Evolutionary conservation across 2,888 invertebrate genomes (phyloP), one percentile per base, ranked within the genome.

Genomic region (Volucella inflata): DNA sequence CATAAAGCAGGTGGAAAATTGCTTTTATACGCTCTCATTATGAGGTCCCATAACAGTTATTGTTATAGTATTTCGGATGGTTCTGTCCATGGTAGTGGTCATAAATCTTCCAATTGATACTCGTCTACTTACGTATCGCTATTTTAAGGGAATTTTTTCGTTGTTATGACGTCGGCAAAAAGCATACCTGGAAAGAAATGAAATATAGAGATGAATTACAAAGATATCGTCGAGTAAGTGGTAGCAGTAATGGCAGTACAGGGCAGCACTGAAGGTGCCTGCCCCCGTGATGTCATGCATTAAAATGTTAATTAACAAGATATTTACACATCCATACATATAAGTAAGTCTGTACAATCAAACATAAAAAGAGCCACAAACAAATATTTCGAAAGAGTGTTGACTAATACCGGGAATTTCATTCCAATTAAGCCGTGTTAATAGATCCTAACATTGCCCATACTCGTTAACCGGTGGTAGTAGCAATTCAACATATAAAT

Each of bases 1-100:
- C 82, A 82, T 87, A 82, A 82, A 78, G 77, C 87, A 87, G 87
- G 87, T 87, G 87, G 87, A 87, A 87, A 87, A 87, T 87, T 82
- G 82, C 74, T 60, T 87, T 78, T 82, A 78, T 82, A 70, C 74
- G 82, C 87, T 82, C 82, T 74, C 70, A 82, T 87, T 87, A 74
- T 70, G 67, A 46, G 70, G 81, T 71, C 85, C 81, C 85, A 80
- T 76, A 77, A 85, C 78, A 48, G 72, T 83, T 77, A 83, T 83
- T 83, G 82, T 85, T 80, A 77, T 85, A 77, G 81, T 81, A 77
- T 77, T 85, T 75, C 46, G 67, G 68, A 76, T 80, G 65, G 70
- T 46, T 72, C 72, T 65, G 72, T 77, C 71, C 75, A 48, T 46
- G 17, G 65, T 40, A 57, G 76, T 57, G 75, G 85, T 68, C 65